A percentile compares a stretch with the other conserved stretches of the same genome.
Conservation (phyloP, 2,888 invertebrate species). For the Apamea epomidion region DNA sequence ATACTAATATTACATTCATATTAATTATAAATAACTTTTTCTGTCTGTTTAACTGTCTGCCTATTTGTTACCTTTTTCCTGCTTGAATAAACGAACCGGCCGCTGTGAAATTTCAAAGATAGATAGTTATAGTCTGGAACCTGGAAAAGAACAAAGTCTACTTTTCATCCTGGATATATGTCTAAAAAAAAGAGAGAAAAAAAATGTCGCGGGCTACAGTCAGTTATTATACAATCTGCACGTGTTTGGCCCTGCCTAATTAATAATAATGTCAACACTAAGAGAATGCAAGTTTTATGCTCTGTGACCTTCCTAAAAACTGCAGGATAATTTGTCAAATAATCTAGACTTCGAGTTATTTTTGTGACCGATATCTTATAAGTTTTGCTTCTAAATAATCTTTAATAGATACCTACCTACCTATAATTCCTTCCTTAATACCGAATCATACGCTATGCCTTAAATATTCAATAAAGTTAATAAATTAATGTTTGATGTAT, state of each 20-base stretch:
- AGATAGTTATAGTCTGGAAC: no score
- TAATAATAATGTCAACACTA: constrained; percentile 6
- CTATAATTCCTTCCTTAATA: background rate
- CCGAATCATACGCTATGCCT: background rate
- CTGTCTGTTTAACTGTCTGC: no score
- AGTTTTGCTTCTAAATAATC: background rate
- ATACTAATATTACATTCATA: no score
- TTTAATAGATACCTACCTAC: background rate
- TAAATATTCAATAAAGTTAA: background rate
- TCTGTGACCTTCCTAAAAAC: background rate
- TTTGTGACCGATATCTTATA: background rate
- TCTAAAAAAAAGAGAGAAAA: no score
- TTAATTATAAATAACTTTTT: no score
- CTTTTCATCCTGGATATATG: no score
- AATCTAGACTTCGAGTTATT: background rate
- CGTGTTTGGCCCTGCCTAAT: constrained; percentile 2
- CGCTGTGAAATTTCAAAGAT: no score
- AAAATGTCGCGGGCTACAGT: no score
- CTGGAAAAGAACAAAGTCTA: no score
- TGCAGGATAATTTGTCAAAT: background rate
- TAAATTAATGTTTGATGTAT: background rate
- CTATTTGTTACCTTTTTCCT: no score
- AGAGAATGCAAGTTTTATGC: background rate
- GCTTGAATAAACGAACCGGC: no score
- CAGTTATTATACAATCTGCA: background rate